Evolutionary conservation across 2,113 vertebrate species (phyloP), one percentile per base, ranked within the genome.

Genomic region (Cinclus mexicanus): DNA sequence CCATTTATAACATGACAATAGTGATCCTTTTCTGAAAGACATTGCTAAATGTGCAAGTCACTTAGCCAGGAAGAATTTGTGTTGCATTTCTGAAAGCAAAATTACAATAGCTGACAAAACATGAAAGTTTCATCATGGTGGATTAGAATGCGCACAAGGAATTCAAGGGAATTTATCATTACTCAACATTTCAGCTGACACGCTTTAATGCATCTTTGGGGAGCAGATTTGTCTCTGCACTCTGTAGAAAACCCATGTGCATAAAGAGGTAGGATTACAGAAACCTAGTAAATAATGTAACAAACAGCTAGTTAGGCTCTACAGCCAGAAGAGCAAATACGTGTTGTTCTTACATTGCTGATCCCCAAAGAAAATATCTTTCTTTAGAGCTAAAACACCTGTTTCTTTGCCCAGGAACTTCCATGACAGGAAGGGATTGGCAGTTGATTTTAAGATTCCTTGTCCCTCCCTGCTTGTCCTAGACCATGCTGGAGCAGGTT

Each of bases 21-120:
- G 96, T 8, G 42, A 94, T 95, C 96, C 93, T 95, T 94, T 94
- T 87, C 96, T 97, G 97, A 97, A 98, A 98, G 96, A 96, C 96
- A 84, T 55, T 37, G 64, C 88, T 97, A 95, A 97, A 97, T 22
- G 77, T 89, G 94, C 77, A 97, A 98, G 95, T 97, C 97, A 97
- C 96, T 98, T 97, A 95, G 53, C 91, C 49, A 65, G 89, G 96
- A 96, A 97, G 96, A 96, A 96, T 96, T 96, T 97, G 96, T 97
- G 96, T 90, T 97, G 95, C 98, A 39, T 96, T 95, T 95, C 92
- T 98, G 98, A 98, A 97, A 98, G 98, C 96, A 97, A 98, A 98
- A 98, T 98, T 98, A 97, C 97, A 98, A 98, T 89, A 98, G 91
- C 97, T 98, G 98, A 98, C 98, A 98, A 98, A 98, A 97, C 97